Conservation (phyloP, 2,113 vertebrate species). For the Lethenteron camtschaticum region DNA sequence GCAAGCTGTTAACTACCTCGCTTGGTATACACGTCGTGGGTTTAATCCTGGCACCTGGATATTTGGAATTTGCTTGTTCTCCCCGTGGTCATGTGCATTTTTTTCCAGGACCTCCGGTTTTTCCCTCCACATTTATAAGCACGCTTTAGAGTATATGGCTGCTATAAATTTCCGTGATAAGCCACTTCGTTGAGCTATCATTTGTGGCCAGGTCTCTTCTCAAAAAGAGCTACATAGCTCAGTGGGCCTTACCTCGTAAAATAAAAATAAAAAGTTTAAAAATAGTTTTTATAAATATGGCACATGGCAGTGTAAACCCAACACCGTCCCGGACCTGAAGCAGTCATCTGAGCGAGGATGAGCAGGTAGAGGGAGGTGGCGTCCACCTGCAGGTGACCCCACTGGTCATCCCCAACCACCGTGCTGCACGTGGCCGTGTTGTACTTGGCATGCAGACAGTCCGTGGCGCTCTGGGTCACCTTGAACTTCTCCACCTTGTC, state of each 20-base stretch:
- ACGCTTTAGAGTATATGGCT: too few relatives aligned
- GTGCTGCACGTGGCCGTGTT: constrained; percentile 61
- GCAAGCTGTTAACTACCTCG: too few relatives aligned
- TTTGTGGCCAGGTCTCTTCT: background rate
- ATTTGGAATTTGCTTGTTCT: too few relatives aligned
- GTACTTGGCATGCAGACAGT: constrained; percentile 89
- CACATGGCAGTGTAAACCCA: background rate
- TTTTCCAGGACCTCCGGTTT: too few relatives aligned
- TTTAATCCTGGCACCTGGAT: too few relatives aligned
- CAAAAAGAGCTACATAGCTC: background rate
- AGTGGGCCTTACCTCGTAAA: background rate
- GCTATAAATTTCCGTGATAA: background rate
- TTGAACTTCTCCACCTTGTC: constrained; percentile 92
- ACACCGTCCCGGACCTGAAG: constrained; percentile 40
- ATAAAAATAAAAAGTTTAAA: background rate
- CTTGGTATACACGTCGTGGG: too few relatives aligned
- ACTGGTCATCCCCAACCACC: constrained; percentile 70
- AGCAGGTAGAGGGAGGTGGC: constrained; percentile 87
- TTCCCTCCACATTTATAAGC: too few relatives aligned
- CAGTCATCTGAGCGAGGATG: constrained; percentile 87
- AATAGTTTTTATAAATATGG: too few relatives aligned
- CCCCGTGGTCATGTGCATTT: too few relatives aligned
- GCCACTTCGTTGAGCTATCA: background rate
- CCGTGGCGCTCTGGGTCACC: constrained; percentile 65
- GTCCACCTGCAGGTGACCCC: constrained; percentile 92